Percentiles rank a stretch among this genome's conserved stretches.
These are phyloP conservation scores for Rallus limicola DNA, from an alignment of 2,113 vertebrate species.

Conservation along the genomic window DNA sequence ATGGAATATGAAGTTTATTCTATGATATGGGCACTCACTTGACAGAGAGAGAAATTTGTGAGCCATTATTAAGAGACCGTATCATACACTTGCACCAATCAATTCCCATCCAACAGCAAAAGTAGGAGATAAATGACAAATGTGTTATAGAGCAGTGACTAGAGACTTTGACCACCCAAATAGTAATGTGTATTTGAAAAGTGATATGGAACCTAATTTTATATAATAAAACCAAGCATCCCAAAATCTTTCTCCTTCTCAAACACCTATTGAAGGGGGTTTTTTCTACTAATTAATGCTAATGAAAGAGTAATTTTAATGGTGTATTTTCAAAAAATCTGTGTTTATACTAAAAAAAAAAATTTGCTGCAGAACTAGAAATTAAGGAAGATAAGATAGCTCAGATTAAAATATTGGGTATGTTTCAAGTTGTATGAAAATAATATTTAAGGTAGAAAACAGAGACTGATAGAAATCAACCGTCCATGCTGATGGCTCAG, in stretches of 20 bases:
- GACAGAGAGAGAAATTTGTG: slow-evolving; percentile 23
- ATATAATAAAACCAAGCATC: neutral
- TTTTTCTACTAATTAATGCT: neutral
- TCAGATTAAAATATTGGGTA: neutral
- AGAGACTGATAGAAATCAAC: neutral
- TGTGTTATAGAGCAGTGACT: neutral
- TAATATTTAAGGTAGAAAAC: neutral
- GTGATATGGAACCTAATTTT: neutral
- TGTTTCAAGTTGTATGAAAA: neutral
- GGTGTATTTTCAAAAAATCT: neutral
- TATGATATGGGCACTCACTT: neutral
- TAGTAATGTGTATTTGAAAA: neutral
- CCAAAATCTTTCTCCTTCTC: neutral
- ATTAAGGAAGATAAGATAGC: neutral
- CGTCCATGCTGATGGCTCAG: too few relatives aligned
- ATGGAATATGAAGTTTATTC: neutral
- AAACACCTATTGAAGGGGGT: neutral
- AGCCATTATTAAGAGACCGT: neutral
- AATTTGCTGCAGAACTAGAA: neutral
- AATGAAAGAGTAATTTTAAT: neutral
- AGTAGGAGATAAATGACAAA: neutral
- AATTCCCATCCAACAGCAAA: neutral
- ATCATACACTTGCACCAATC: neutral
- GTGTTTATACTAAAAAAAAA: neutral
- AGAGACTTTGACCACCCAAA: neutral